These are phyloP conservation scores for Cheilinus undulatus DNA, from an alignment of 2,113 vertebrate species.

Conservation along the genomic window DNA sequence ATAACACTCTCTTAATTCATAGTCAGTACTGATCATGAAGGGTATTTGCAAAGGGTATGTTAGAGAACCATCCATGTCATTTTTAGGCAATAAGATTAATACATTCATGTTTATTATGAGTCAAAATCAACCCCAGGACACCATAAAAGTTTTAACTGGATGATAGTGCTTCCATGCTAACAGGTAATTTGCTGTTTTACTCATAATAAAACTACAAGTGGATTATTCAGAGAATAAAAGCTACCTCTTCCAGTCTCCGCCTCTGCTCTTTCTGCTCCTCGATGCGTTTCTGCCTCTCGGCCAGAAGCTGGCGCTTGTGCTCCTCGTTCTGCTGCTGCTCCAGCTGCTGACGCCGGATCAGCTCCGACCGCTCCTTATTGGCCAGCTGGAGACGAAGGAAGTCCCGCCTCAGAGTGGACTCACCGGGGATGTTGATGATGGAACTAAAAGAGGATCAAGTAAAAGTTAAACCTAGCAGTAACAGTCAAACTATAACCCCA, in stretches of 20 bases:
- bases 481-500: too few species aligned
- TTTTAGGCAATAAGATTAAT: too few species aligned
- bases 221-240: neutral
- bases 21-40: too few species aligned
- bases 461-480: neutral
- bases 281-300: constrained; percentile 96
- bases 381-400: constrained; percentile 97
- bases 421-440: constrained; percentile 96
- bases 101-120: too few species aligned
- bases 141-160: too few species aligned
- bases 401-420: constrained; percentile 95
- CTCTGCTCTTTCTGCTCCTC: constrained; percentile 99
- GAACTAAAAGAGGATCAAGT: constrained; percentile 82
- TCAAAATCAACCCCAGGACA: too few species aligned
- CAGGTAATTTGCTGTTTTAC: too few species aligned
- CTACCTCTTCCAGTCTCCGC: constrained; percentile 94
- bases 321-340: constrained; percentile 99
- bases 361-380: constrained; percentile 97
- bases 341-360: constrained; percentile 95
- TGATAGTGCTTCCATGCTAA: too few species aligned
- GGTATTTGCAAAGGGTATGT: too few species aligned
- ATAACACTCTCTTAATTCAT: too few species aligned
- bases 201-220: too few species aligned
- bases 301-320: constrained; percentile 96
- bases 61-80: too few species aligned